Evolutionary conservation across 2,113 vertebrate species (phyloP).

Genomic region (Myrmophylax atrothorax): DNA sequence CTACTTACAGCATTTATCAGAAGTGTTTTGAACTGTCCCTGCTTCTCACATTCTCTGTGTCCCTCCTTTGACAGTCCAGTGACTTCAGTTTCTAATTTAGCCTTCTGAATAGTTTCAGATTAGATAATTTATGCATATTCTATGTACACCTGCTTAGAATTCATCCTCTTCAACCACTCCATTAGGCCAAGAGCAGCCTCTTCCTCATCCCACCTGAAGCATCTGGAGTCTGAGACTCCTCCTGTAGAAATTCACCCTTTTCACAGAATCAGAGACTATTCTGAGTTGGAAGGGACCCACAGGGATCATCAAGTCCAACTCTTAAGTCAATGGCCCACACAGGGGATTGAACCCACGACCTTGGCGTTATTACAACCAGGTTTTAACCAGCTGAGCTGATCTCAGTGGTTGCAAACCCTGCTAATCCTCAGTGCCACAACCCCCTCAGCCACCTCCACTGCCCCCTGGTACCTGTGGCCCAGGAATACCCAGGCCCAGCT

Average conservation of each 20-base stretch:
- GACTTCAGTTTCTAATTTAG: conserved; percentile 23
- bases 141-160: not conserved
- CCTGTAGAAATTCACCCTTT: not conserved
- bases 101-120: not conserved
- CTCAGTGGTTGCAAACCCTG: too few relatives aligned
- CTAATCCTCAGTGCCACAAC: too few relatives aligned
- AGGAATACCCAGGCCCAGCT: too few relatives aligned
- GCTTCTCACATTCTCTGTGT: not conserved
- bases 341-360: too few relatives aligned
- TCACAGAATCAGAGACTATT: not conserved
- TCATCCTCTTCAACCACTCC: not conserved
- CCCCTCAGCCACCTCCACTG: too few relatives aligned
- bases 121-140: not conserved
- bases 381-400: too few relatives aligned
- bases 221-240: not conserved
- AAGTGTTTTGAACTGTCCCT: not conserved
- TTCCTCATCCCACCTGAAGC: not conserved
- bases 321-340: too few relatives aligned
- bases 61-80: not conserved
- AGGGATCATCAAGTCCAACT: too few relatives aligned
- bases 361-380: too few relatives aligned
- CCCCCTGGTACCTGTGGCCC: too few relatives aligned
- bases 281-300: too few relatives aligned
- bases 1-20: not conserved
- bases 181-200: rapidly evolving